Percentiles rank a stretch among this genome's conserved stretches.
Evolutionary conservation across 2,797 vertebrate genomes (phyloP).

Genomic region (Argyrosomus regius): DNA sequence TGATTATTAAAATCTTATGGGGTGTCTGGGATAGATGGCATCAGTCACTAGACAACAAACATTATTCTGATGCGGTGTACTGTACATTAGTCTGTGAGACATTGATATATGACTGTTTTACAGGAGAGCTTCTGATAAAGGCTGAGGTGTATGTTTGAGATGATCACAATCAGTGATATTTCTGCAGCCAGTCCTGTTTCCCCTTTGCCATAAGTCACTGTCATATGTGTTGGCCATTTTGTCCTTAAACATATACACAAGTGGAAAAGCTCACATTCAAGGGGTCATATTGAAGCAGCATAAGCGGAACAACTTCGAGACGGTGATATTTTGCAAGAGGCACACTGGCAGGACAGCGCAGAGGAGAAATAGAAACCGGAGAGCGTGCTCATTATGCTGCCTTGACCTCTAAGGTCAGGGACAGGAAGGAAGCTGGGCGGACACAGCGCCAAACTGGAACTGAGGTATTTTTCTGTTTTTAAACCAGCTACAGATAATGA

Average conservation of each 20-base stretch:
- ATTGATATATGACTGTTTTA: constrained; percentile 50
- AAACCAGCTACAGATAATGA: constrained; percentile 43
- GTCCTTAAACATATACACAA: constrained; percentile 33
- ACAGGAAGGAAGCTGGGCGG: constrained; percentile 72
- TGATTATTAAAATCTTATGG: constrained; percentile 46
- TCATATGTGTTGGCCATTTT: constrained; percentile 37
- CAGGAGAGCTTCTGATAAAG: constrained; percentile 32
- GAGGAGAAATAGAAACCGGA: constrained; percentile 55
- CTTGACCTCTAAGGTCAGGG: constrained; percentile 74
- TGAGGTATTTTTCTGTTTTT: constrained; percentile 36
- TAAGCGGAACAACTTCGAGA: constrained; percentile 42
- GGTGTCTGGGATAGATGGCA: constrained; percentile 26
- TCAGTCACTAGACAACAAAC: constrained; percentile 45
- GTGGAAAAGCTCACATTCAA: constrained; percentile 39
- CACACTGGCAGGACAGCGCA: constrained; percentile 32
- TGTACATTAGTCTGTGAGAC: constrained; percentile 29
- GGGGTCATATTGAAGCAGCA: constrained; percentile 52
- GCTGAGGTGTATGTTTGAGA: constrained; percentile 50
- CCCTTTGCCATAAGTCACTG: constrained; percentile 67
- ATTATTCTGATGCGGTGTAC: constrained; percentile 36
- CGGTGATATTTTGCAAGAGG: constrained; percentile 46
- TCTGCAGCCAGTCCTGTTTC: constrained; percentile 59
- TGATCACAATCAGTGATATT: constrained; percentile 70
- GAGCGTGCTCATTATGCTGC: constrained; percentile 68
- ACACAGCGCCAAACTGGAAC: constrained; percentile 55